Conservation (phyloP, 2,113 vertebrate species). For the Lucifuga dentata region DNA sequence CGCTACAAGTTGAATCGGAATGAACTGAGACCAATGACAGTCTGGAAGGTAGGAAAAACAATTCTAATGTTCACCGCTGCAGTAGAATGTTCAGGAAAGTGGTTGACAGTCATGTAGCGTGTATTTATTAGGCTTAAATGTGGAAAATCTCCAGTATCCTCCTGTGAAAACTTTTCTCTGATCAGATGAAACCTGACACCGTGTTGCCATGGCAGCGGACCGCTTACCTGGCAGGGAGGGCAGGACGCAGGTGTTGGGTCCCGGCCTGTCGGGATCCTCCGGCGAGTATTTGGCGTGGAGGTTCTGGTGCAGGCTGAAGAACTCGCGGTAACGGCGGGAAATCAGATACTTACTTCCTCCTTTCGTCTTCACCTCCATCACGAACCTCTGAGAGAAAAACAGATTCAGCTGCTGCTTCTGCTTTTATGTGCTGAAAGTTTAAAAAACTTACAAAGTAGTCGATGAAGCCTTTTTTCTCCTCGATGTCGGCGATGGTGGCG, state of each 20-base stretch:
- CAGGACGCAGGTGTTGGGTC: slow-evolving; percentile 82
- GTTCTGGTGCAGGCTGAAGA: slow-evolving; percentile 87
- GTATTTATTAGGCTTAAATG: too few species aligned
- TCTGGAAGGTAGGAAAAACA: too few species aligned
- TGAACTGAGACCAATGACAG: too few species aligned
- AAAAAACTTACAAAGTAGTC: slow-evolving; percentile 89
- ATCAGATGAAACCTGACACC: slow-evolving; percentile 25
- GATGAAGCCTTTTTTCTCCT: slow-evolving; percentile 93
- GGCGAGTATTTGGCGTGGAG: slow-evolving; percentile 88
- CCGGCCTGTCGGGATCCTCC: slow-evolving; percentile 68
- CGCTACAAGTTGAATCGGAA: too few species aligned
- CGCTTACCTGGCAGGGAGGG: slow-evolving; percentile 90
- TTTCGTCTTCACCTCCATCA: slow-evolving; percentile 95
- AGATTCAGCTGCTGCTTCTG: neutral
- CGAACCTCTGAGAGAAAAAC: slow-evolving; percentile 84
- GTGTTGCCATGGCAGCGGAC: neutral
- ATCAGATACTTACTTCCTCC: slow-evolving; percentile 93
- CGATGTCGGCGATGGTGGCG: slow-evolving; percentile 91
- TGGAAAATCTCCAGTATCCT: too few species aligned
- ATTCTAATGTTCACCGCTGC: too few species aligned
- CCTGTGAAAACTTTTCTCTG: too few species aligned
- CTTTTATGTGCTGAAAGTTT: too few species aligned
- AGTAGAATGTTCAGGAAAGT: too few species aligned
- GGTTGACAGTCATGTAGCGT: too few species aligned
- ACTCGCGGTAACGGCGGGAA: slow-evolving; percentile 92